phyloP scores from a whole-genome alignment of 2,113 vertebrate species.

The Edolisoma coerulescens region DNA sequence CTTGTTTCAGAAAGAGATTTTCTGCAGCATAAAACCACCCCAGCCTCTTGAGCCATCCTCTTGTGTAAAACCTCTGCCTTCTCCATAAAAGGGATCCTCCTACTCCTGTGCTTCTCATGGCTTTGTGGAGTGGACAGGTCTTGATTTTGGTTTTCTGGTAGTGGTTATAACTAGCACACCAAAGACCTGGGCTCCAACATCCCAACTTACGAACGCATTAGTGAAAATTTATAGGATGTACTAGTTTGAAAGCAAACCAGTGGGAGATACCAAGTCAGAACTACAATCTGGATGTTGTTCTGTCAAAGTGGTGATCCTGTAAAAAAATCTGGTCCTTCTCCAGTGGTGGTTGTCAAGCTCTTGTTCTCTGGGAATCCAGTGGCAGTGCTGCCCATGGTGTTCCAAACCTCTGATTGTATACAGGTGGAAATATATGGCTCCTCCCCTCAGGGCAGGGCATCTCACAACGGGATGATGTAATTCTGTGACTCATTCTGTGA shows the following conservation, averaged over 20 bases:
- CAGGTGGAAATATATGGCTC: background rate
- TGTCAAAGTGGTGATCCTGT: background rate
- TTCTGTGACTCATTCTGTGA: background rate
- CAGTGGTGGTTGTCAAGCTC: background rate
- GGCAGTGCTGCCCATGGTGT: background rate
- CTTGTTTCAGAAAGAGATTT: background rate
- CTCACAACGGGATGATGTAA: background rate
- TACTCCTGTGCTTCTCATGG: background rate
- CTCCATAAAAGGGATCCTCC: background rate
- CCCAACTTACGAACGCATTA: accelerated
- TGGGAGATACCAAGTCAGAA: background rate
- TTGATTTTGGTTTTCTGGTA: background rate
- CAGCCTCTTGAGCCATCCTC: background rate
- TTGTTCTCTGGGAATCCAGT: background rate
- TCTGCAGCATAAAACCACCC: background rate
- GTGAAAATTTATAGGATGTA: background rate
- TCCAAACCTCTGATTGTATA: background rate
- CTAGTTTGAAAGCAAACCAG: background rate
- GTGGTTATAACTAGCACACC: background rate
- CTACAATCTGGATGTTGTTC: background rate
- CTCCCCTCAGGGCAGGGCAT: accelerated
- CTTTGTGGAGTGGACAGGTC: background rate
- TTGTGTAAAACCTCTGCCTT: background rate
- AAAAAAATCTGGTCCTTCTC: background rate
- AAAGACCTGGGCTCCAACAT: background rate